Base-by-base conservation (phyloP, 2,888 invertebrate genomes). In the Sclerodermus sp. region DNA sequence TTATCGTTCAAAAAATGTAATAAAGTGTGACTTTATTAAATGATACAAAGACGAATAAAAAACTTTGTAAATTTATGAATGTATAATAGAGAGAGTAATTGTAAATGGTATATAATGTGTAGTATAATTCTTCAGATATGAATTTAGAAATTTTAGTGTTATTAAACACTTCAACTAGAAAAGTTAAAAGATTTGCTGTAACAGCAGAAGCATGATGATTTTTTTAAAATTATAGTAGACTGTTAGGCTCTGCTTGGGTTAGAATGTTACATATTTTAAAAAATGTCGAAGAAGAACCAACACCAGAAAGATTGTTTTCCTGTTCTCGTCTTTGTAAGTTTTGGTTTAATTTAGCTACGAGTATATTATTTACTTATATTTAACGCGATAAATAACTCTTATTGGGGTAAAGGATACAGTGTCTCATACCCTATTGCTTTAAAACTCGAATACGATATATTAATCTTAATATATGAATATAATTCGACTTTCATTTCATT, bases 221-320 rank as follows among this genome's bases (percentile, higher is more conserved):
- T 40, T 51, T 56, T 61, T 64, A 48, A 53, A 53, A 50, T 56
- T 62, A 56, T 62, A 62, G 60, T 57, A 60, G 59, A 62, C 8
- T 23, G 23, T 66, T 68, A 67, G 71, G 70, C 64, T 67, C 66
- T 70, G 64, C 59, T 71, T 67, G n/a, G n/a, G 73, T 74, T 73
- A 73, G 70, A 68, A 64, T 74, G 71, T 74, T 74, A 71, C 62
- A 64, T 69, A 67, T 58, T 68, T 62, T 60, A 62, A 61, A 62
- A 68, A 62, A 71, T 68, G 65, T 70, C 65, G 62, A 65, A 69
- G 71, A 65, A 73, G 65, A 72, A 71, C 73, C 71, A 73, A 70
- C 73, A 73, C 73, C 73, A 73, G 66, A 68, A 68, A 73, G 67
- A 66, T 58, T 67, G 64, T 53, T 53, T 61, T 55, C 62, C 49